phyloP scores from a whole-genome alignment of 2,888 invertebrate genomes.

The Dendrolimus pini region DNA sequence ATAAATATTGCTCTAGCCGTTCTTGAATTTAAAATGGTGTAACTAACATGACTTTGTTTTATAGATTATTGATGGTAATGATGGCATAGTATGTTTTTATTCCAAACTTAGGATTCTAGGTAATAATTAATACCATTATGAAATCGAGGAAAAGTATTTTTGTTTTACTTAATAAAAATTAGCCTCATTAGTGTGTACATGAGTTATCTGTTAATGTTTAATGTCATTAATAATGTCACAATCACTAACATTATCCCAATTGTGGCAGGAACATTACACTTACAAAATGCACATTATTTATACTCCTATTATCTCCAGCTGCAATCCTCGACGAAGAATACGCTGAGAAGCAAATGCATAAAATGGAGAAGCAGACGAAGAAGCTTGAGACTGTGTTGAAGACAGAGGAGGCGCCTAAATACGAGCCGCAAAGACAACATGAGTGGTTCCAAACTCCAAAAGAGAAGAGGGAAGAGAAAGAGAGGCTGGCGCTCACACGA shows the following conservation, averaged over 20 bases:
- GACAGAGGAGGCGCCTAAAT: constrained; percentile 44
- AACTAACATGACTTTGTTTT: too few species aligned
- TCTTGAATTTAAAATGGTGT: too few species aligned
- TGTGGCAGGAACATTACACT: too few species aligned
- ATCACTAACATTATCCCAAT: too few species aligned
- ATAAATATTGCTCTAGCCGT: too few species aligned
- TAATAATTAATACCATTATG: too few species aligned
- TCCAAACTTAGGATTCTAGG: too few species aligned
- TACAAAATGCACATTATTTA: too few species aligned
- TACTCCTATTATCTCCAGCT: constrained; percentile 38
- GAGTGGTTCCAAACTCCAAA: constrained; percentile 93
- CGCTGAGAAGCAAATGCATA: constrained; percentile 87
- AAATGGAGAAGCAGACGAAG: constrained; percentile 89
- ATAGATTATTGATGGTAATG: too few species aligned
- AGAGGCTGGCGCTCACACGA: constrained; percentile 70
- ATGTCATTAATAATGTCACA: too few species aligned
- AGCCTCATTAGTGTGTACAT: background rate
- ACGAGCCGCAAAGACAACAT: constrained; percentile 60
- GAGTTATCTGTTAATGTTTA: background rate
- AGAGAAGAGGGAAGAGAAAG: constrained; percentile 87
- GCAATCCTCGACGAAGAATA: constrained; percentile 90
- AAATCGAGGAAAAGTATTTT: too few species aligned
- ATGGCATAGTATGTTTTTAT: too few species aligned
- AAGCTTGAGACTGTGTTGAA: constrained; percentile 70
- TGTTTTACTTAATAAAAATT: background rate